These are phyloP conservation scores for Anastatus disparis DNA, from an alignment of 1,140 invertebrate genomes.

Conservation along the genomic window DNA sequence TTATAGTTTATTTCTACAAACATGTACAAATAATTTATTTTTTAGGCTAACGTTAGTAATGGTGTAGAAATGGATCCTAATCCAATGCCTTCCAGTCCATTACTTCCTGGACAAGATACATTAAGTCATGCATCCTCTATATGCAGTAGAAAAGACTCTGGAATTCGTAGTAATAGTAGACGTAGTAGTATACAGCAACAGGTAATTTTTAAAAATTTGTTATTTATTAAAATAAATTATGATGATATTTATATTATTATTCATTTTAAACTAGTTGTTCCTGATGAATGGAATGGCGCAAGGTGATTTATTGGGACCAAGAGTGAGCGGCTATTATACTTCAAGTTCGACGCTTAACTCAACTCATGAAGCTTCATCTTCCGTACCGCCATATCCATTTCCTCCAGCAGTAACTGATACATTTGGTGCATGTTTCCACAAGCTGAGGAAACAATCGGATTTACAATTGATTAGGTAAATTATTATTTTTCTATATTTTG, in stretches of 20 bases:
- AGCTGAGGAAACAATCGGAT: constrained; percentile 87
- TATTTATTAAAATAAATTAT: too few species aligned
- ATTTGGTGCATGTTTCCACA: constrained; percentile 77
- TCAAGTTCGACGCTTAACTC: constrained; percentile 76
- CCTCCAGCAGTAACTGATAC: constrained; percentile 68
- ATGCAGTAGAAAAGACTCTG: constrained; percentile 87
- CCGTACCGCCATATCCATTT: constrained; percentile 61
- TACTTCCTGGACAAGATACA: constrained; percentile 70
- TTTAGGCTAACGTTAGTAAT: constrained; percentile 52
- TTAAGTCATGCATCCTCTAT: constrained; percentile 78
- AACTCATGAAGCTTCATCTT: constrained; percentile 60
- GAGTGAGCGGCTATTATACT: constrained; percentile 90
- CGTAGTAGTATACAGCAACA: constrained; percentile 86
- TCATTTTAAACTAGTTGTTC: constrained; percentile 68
- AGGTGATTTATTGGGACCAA: constrained; percentile 78
- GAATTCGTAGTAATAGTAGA: constrained; percentile 84
- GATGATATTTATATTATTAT: constrained; percentile 31
- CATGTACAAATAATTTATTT: too few species aligned
- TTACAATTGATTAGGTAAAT: constrained; percentile 79
- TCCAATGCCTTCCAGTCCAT: constrained; percentile 63
- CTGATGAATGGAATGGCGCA: constrained; percentile 78
- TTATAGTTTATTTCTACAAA: too few species aligned
- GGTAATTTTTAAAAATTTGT: constrained; percentile 62
- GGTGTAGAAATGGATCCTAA: constrained; percentile 63
- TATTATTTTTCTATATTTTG: too few species aligned